Evolutionary conservation across 1,140 invertebrate species (phyloP), one percentile per base, ranked within the genome.

Genomic region (Dendrolimus kikuchii): DNA sequence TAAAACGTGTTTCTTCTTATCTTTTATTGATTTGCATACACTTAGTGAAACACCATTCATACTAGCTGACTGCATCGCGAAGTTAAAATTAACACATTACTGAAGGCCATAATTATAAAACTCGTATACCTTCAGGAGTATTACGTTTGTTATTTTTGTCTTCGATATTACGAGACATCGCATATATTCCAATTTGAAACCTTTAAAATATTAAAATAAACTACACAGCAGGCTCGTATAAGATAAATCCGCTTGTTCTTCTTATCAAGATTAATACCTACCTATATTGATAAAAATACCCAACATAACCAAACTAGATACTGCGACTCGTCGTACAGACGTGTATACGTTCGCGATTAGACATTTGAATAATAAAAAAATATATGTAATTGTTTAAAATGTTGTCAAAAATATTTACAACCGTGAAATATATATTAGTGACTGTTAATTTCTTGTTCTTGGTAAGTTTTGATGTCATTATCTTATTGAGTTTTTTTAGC

Each of bases 191-290:
- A 23, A 23, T 23, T 2, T 23, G 23, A 23, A 23, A 23, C 23
- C 23, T 23, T 23, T 23, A 23, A 23, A 4, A 4, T 50, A 6
- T n/a, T 40, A 40, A 41, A 4, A 4, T 50, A 6, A 9, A 41
- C 39, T 8, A 8, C 36, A 44, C 40, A 51, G 45, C 42, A 39
- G 50, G 7, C 40, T 45, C 37, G 36, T 38, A 38, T 59, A 64
- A 84, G 79, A 85, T 85, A 85, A 81, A 77, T 74, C 66, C 57
- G 74, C 66, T 78, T 78, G 79, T 79, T 81, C 77, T 77, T 71
- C 79, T 83, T 86, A 86, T 86, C 82, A 83, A 81, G 78, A 79
- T 81, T 80, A 82, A 59, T 61, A 60, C 55, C 49, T 60, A 60
- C 58, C 69, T 67, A 68, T 66, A 66, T 64, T 69, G 80, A 86